These are phyloP conservation scores for Psylliodes chrysocephalus DNA, from an alignment of 2,888 invertebrate genomes.

Conservation along the genomic window DNA sequence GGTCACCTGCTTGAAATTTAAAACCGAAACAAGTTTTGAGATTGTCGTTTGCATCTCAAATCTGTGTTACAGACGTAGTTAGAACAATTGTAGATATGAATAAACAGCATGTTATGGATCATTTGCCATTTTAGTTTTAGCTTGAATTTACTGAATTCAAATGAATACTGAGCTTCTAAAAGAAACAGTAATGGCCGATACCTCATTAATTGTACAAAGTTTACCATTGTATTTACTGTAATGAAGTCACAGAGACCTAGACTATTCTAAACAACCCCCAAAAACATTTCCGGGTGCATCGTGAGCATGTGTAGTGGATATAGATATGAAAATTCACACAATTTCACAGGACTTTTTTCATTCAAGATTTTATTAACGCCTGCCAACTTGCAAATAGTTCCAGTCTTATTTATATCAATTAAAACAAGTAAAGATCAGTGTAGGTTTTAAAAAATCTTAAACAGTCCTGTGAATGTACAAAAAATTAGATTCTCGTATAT, in stretches of 20 bases:
- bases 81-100: slow-evolving; percentile 50
- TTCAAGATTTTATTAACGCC: slow-evolving; percentile 15
- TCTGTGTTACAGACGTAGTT: slow-evolving; percentile 56
- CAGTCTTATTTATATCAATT: no score
- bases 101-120: slow-evolving; percentile 57
- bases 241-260: slow-evolving; percentile 64
- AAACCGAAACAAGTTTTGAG: slow-evolving; percentile 46
- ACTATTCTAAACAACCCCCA: slow-evolving; percentile 38
- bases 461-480: slow-evolving; percentile 24
- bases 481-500: slow-evolving; percentile 25
- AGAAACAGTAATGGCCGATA: slow-evolving; percentile 32
- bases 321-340: slow-evolving; percentile 35
- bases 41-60: slow-evolving; percentile 52
- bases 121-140: slow-evolving; percentile 57
- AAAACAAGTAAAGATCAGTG: no score
- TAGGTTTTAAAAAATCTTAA: slow-evolving; percentile 10
- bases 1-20: slow-evolving; percentile 50
- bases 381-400: no score
- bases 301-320: slow-evolving; percentile 57
- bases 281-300: slow-evolving; percentile 50
- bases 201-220: slow-evolving; percentile 18
- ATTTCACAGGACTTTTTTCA: slow-evolving; percentile 21
- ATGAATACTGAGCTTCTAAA: slow-evolving; percentile 34
- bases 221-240: slow-evolving; percentile 51
- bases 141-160: slow-evolving; percentile 44